Conservation (phyloP, 2,797 vertebrate genomes). For the Pseudomugil tenellus region DNA sequence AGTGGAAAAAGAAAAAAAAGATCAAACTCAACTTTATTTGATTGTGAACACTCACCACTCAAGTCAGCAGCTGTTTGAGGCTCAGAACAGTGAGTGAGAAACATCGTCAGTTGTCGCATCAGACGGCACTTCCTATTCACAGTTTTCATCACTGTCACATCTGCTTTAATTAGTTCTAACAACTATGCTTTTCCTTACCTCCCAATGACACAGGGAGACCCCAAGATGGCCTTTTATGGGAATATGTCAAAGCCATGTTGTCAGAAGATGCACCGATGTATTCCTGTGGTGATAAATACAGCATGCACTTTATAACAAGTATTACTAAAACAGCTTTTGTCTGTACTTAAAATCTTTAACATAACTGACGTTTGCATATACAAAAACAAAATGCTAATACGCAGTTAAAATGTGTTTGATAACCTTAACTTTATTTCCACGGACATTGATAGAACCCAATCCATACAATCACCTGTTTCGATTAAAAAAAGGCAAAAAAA, state of each 20-base stretch:
- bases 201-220: fast-evolving
- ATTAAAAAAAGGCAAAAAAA: too few species aligned
- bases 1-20: background rate
- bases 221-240: background rate
- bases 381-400: too few species aligned
- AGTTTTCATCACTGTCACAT: constrained; percentile 73
- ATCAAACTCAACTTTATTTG: background rate
- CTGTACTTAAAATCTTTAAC: background rate
- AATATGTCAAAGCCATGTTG: background rate
- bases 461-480: too few species aligned
- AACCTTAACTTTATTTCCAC: too few species aligned
- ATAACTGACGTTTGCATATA: too few species aligned
- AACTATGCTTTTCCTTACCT: constrained; percentile 24
- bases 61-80: background rate
- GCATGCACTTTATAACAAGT: background rate
- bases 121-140: constrained; percentile 86
- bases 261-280: background rate
- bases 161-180: fast-evolving
- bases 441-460: too few species aligned
- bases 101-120: constrained; percentile 86
- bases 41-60: fast-evolving
- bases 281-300: background rate
- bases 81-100: constrained; percentile 72
- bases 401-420: too few species aligned
- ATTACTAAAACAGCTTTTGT: background rate